A percentile compares a stretch with the other conserved stretches of the same genome.
These are phyloP conservation scores for Neomonachus schauinslandi DNA, from an alignment of 2,113 vertebrate genomes.

Conservation along the genomic window DNA sequence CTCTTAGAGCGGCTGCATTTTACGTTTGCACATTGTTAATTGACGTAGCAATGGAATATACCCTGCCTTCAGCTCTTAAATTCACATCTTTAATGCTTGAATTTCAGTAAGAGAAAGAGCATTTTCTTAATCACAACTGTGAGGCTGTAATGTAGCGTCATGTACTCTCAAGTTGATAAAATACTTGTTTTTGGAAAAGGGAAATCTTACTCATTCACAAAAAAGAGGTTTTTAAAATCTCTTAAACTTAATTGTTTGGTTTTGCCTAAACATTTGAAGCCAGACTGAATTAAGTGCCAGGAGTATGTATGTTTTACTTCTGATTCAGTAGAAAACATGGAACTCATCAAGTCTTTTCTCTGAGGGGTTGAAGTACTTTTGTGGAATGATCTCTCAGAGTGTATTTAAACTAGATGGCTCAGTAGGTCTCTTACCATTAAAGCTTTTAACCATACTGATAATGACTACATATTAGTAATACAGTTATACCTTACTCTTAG, in stretches of 20 bases:
- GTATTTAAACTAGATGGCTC: background rate
- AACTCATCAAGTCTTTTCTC: background rate
- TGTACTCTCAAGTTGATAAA: background rate
- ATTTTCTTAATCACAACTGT: background rate
- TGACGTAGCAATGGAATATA: background rate
- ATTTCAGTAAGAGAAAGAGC: background rate
- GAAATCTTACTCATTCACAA: background rate
- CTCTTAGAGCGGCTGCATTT: background rate
- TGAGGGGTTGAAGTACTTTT: background rate
- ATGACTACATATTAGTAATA: background rate
- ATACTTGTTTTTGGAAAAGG: constrained; percentile 20
- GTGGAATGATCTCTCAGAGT: background rate
- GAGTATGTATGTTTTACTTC: background rate
- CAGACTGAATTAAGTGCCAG: background rate
- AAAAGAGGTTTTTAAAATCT: background rate
- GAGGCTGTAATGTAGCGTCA: background rate
- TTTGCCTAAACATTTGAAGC: background rate
- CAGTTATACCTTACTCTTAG: background rate
- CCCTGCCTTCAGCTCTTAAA: background rate
- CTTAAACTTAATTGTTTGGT: background rate
- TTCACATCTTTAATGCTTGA: background rate
- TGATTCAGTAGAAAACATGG: background rate
- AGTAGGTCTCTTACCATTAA: background rate
- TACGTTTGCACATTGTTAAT: background rate
- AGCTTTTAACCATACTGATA: background rate